A percentile compares a stretch with the other conserved stretches of the same genome.
Conservation (phyloP, 2,113 vertebrate genomes). For the chimpanzee (Pan troglodytes) region NHGRI_mPanTro3-v2.1_pri NC_072412.2:43456001-43456500, state of each 20-base stretch:
- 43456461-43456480: neutral
- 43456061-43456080: neutral
- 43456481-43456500: slow-evolving; percentile 35
- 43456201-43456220: neutral
- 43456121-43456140: neutral
- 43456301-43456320: neutral
- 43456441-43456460: neutral
- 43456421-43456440: neutral
- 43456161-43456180: neutral
- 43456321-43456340: neutral
- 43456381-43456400: slow-evolving; percentile 45
- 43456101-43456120: neutral
- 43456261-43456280: neutral
- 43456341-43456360: neutral
- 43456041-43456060: neutral
- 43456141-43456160: neutral
- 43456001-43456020: neutral
- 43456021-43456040: slow-evolving; percentile 23
- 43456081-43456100: neutral
- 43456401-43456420: slow-evolving; percentile 35
- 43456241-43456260: neutral
- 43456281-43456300: neutral
- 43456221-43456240: neutral
- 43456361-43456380: neutral
- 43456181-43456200: neutral